phyloP scores from a whole-genome alignment of 2,113 vertebrate species.

The Aegithalos caudatus region DNA sequence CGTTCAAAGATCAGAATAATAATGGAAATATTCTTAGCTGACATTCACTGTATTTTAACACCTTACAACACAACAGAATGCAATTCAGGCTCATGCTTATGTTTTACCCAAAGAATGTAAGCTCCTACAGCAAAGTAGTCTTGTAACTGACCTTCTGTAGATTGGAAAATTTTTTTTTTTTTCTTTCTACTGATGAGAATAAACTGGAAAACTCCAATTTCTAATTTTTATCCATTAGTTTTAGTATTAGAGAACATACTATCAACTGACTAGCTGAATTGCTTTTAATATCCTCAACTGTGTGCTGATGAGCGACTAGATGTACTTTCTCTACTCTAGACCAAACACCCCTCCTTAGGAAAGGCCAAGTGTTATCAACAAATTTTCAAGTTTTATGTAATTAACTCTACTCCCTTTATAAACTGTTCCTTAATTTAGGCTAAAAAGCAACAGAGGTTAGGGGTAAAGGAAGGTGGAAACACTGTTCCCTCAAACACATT shows the following conservation, averaged over 20 bases:
- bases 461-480: background rate
- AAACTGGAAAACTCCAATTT: background rate
- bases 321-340: background rate
- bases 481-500: background rate
- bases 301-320: background rate
- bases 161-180: background rate
- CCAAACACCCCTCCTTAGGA: background rate
- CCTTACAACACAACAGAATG: background rate
- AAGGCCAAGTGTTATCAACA: background rate
- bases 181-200: background rate
- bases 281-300: background rate
- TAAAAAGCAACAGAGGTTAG: background rate
- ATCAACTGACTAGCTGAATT: background rate
- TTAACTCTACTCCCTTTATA: background rate
- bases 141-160: background rate
- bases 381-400: background rate
- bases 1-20: background rate
- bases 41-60: background rate
- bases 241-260: background rate
- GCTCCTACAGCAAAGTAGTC: background rate
- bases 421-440: background rate
- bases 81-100: background rate
- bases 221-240: background rate
- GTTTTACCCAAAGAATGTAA: background rate
- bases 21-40: background rate